Evolutionary conservation across 1,140 invertebrate genomes (phyloP), one percentile per base, ranked within the genome.

Genomic region (Drosophila lini): DNA sequence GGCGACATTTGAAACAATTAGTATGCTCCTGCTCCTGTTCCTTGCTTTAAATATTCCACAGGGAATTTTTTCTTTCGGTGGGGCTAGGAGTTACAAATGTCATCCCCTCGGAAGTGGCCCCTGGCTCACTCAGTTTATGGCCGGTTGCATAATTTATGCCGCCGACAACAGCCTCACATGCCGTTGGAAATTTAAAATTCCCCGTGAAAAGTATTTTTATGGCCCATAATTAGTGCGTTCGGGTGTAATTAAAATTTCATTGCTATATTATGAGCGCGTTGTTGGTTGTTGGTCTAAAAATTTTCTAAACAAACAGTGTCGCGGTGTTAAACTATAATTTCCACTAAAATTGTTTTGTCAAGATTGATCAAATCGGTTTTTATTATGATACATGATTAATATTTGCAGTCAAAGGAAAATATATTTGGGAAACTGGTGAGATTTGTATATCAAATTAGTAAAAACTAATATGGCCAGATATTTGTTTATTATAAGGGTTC

Each of bases 1-100:
- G 58, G 83, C 62, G 84, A 83, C 77, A 89, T 80, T 88, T 69
- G 80, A 89, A 89, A 78, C 83, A 88, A 89, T 88, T 88, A 88
- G 83, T 41, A 76, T 41, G 50, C 41, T 42, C 41, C 41, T 47
- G 44, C 38, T 52, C 44, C 78, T 34, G 52, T 25, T 52, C 22
- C 59, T 77, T 57, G 48, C 47, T 65, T 38, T 59, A 44, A 67
- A 40, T 52, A n/a, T 53, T 38, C 50, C 52, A 1, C 0, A 15
- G 52, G 50, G 52, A 34, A 34, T 34, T 13, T 36, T 19, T 52
- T 53, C 22, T 34, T 48, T 50, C 22, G 44, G 42, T 47, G 57
- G 62, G 53, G 41, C 44, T 42, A 45, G 41, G 59, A 45, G 68
- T 57, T 60, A 78, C 71, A 69, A 52, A 69, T 64, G 60, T 67